phyloP scores from a whole-genome alignment of 92 coral and sea anemone genomes.

The Paragorgia papillata region DNA sequence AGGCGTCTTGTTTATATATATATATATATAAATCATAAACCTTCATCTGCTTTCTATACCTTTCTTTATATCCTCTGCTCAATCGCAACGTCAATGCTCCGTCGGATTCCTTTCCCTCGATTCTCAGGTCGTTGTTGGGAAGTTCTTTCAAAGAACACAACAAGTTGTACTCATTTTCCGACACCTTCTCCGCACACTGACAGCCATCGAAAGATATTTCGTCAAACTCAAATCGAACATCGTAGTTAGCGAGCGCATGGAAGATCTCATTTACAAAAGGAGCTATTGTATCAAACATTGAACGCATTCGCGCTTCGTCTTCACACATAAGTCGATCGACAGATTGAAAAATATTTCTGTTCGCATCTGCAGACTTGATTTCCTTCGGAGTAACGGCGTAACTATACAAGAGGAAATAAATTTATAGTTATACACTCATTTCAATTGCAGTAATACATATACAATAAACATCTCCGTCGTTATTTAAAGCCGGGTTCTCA shows the following conservation, averaged over 20 bases:
- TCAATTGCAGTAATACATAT: not conserved
- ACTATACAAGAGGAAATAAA: slow-evolving; percentile 6
- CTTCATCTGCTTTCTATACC: too few relatives aligned
- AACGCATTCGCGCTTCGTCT: not conserved
- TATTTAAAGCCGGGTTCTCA: too few relatives aligned
- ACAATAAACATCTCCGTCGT: too few relatives aligned
- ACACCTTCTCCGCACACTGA: not conserved
- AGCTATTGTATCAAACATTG: slow-evolving; percentile 4
- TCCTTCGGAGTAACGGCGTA: slow-evolving; percentile 15
- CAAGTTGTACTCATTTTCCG: slow-evolving; percentile 19
- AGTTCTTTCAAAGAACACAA: slow-evolving; percentile 32
- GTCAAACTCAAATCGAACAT: slow-evolving; percentile 31
- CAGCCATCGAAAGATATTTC: slow-evolving; percentile 4
- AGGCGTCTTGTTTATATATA: too few relatives aligned
- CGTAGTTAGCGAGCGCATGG: slow-evolving; percentile 23
- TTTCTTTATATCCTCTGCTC: slow-evolving; percentile 20
- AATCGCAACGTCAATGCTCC: slow-evolving; percentile 22
- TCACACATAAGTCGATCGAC: slow-evolving; percentile 15
- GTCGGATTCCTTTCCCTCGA: slow-evolving; percentile 6
- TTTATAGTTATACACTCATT: too few relatives aligned
- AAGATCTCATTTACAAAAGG: slow-evolving; percentile 25
- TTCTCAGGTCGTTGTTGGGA: slow-evolving; percentile 15
- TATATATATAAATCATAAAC: too few relatives aligned
- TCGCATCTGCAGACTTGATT: not conserved
- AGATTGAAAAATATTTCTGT: not conserved